Conservation (phyloP, 2,888 invertebrate species). For the Cybosia mesomella region DNA sequence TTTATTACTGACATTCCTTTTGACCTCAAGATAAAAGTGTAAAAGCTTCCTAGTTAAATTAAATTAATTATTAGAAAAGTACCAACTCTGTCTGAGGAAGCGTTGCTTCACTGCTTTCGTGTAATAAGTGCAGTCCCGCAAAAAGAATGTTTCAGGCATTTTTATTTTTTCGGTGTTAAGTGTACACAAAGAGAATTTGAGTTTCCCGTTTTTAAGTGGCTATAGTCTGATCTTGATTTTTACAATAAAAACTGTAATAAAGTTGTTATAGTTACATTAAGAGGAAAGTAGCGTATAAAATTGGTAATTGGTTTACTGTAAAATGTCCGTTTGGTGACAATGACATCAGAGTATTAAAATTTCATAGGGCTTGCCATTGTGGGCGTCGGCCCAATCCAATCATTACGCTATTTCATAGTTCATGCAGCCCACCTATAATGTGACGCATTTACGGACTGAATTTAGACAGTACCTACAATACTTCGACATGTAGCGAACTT, state of each 20-base stretch:
- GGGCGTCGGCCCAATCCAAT: no score
- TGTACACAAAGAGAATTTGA: not conserved
- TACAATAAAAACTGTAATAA: not conserved
- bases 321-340: no score
- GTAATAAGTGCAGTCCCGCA: constrained; percentile 22
- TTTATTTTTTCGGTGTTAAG: constrained; percentile 2
- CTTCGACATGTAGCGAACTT: no score
- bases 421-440: no score
- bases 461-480: no score
- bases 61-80: constrained; percentile 26
- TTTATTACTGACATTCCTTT: constrained; percentile 17
- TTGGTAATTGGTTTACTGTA: no score
- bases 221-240: not conserved
- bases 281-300: no score
- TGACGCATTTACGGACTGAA: no score
- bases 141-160: constrained; percentile 12
- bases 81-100: constrained; percentile 19
- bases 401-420: no score
- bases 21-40: constrained; percentile 26
- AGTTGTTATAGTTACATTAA: no score
- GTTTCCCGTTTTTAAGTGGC: not conserved
- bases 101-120: constrained; percentile 13
- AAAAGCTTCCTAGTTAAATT: constrained; percentile 19
- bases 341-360: no score
- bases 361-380: no score